These are phyloP conservation scores for Xerus rutilus DNA, from an alignment of 2,797 vertebrate species.

Conservation along the genomic window DNA sequence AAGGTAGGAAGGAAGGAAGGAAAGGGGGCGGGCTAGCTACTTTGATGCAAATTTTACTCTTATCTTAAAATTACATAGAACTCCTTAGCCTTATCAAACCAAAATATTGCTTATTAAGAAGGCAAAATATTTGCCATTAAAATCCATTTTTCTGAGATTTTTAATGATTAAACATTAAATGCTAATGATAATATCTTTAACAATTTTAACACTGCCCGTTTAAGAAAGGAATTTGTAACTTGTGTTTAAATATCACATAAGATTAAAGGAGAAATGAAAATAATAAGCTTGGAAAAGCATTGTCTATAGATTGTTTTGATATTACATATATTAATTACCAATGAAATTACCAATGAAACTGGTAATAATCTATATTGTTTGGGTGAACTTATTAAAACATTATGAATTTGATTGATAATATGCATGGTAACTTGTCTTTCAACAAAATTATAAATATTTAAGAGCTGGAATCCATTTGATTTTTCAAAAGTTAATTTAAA, in stretches of 20 bases:
- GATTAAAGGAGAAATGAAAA: neutral
- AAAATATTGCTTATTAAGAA: neutral
- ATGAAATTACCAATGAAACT: neutral
- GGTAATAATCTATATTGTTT: neutral
- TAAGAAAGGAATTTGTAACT: neutral
- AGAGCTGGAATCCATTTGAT: neutral
- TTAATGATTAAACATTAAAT: neutral
- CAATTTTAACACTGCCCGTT: neutral
- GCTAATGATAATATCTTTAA: neutral
- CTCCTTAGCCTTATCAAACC: neutral
- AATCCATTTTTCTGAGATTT: neutral
- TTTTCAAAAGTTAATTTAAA: constrained; percentile 14
- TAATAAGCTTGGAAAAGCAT: neutral
- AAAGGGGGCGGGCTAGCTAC: too few species aligned
- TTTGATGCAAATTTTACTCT: neutral
- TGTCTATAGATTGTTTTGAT: neutral
- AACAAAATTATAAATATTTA: neutral
- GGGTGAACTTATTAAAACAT: neutral
- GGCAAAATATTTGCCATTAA: neutral
- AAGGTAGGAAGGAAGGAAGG: too few species aligned
- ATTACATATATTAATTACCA: neutral
- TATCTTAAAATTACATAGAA: neutral
- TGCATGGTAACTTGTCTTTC: neutral
- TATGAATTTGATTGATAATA: neutral
- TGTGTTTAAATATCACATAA: neutral